phyloP scores from a whole-genome alignment of 2,797 vertebrate species.

The Syndactyla subalaris region DNA sequence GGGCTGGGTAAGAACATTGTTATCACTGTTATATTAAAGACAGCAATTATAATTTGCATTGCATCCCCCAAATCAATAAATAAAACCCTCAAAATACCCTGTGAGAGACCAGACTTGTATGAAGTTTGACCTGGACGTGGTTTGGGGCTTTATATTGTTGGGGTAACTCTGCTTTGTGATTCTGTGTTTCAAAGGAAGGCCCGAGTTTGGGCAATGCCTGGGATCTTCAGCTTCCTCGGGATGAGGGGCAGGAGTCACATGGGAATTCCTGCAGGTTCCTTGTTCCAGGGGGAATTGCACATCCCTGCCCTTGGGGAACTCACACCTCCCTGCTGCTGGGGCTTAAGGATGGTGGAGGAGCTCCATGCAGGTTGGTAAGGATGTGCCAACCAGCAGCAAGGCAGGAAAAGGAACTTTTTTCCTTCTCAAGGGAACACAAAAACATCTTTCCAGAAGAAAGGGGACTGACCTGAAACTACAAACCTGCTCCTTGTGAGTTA shows the following conservation, averaged over 20 bases:
- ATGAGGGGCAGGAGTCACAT: not conserved
- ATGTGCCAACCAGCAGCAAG: not conserved
- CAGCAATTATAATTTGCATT: not conserved
- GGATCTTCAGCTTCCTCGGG: not conserved
- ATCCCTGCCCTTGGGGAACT: not conserved
- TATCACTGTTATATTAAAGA: not conserved
- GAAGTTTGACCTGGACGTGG: not conserved
- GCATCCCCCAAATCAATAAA: not conserved
- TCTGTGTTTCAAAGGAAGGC: not conserved
- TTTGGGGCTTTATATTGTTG: not conserved
- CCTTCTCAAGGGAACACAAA: not conserved
- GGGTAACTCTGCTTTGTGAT: not conserved
- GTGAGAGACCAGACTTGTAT: not conserved
- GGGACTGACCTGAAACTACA: not conserved
- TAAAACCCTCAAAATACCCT: accelerated
- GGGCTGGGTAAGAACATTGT: not conserved
- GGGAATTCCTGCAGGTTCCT: not conserved
- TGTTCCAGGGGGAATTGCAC: not conserved
- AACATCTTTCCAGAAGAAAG: not conserved
- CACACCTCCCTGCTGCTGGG: not conserved
- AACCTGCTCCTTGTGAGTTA: not conserved
- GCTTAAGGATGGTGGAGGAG: not conserved
- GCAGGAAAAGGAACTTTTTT: not conserved
- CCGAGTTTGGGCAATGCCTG: not conserved
- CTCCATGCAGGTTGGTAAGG: not conserved